Evolutionary conservation across 1,140 invertebrate genomes (phyloP).

Genomic region (Drosophila hydei): DNA sequence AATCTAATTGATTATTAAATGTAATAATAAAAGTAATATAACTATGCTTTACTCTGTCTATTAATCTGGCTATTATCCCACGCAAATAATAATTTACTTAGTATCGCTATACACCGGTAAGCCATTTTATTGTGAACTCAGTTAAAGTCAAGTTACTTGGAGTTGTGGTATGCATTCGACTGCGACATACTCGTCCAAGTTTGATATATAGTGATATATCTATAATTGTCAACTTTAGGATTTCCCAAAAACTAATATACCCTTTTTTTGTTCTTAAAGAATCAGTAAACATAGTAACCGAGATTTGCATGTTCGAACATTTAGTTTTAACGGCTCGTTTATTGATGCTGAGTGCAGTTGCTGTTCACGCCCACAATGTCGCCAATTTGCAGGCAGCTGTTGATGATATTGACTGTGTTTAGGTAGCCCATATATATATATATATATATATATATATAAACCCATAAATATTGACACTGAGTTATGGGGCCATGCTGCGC

Average conservation of each 20-base stretch:
- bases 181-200: not conserved
- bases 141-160: not conserved
- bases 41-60: not conserved
- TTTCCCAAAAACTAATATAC: too few species aligned
- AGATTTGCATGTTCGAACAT: conserved; percentile 47
- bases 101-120: not conserved
- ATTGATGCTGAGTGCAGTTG: conserved; percentile 58
- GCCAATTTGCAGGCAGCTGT: conserved; percentile 20
- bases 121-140: not conserved
- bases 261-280: too few species aligned
- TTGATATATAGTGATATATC: too few species aligned
- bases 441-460: conserved; percentile 5
- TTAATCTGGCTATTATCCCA: conserved; percentile 3
- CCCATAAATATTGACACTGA: conserved; percentile 74
- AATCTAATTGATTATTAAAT: too few species aligned
- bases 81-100: not conserved
- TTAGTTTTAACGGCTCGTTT: conserved; percentile 56
- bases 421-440: conserved; percentile 6
- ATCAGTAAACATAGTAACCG: conserved; percentile 37
- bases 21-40: not conserved
- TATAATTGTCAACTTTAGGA: too few species aligned
- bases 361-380: conserved; percentile 56
- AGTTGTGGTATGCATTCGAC: not conserved
- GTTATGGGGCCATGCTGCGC: conserved; percentile 63
- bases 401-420: conserved; percentile 33